Base-by-base conservation (phyloP, 2,888 invertebrate species). In the Sericinus montela region DNA sequence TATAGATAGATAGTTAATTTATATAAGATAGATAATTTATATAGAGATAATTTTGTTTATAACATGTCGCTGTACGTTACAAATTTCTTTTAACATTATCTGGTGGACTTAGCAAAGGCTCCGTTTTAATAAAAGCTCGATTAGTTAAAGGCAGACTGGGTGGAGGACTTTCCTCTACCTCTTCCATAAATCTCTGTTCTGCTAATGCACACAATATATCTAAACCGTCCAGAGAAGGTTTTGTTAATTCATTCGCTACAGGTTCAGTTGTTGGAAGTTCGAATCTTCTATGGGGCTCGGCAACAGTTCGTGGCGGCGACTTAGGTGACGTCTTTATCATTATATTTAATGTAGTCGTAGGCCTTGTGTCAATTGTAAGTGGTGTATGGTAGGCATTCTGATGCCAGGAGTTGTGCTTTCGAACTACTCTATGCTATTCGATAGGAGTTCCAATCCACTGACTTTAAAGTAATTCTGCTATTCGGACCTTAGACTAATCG, bases 381-480 rank as follows among this genome's bases (percentile, higher is more conserved):
- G 85, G 77, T 1, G 57, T 51, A 84, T 56, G 3, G 56, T 52
- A 1, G 88, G 80, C 75, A 81, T 76, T 51, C 67, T 73, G 28
- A 69, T 76, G 10, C 77, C 72, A 11, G 89, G 75, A 35, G 80
- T 85, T 0, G 85, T 84, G 45, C 91, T 90, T 65, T 94, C 94
- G 59, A 94, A 93, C 62, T 95, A 94, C 48, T 94, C 95, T 52
- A 96, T 95, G 69, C 96, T 96, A 65, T 96, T 96, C 0, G 96
- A 96, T 16, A 96, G 75, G 34, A 96, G 77, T 70, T 96, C 95
- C 28, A 97, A 78, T 0, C 96, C 96, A 58, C 95, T 95, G 6
- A 95, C 81, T n/a, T n/a, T n/a, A n/a, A n/a, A n/a, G n/a, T n/a
- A n/a, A n/a, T n/a, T n/a, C n/a, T n/a, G n/a, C n/a, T n/a, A n/a